Evolutionary conservation across 2,113 vertebrate species (phyloP), one percentile per base, ranked within the genome.

Genomic region (Cyprinodon variegatus): DNA sequence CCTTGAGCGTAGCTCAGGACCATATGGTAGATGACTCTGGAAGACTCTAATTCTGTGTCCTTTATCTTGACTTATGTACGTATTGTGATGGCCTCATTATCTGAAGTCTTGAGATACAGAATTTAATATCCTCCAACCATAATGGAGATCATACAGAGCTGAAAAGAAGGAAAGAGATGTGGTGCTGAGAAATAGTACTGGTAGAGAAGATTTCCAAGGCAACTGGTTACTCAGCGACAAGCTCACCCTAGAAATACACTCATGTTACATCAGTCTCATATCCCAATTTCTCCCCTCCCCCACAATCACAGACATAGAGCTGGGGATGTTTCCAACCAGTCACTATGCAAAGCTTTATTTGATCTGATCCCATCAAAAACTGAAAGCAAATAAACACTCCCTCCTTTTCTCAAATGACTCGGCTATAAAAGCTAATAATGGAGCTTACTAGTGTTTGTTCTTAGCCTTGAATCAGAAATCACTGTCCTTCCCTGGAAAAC

Each of bases 221-320:
- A 92, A 92, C 92, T 82, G 74, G 89, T 92, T 90, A 90, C 89
- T 93, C 91, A 89, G 90, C 79, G 81, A 91, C 92, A 88, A 90
- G 77, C 79, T 78, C 75, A 65, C 69, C 82, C 75, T 77, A 84
- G 83, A 85, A 81, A 83, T 82, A 77, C 70, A 74, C 77, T 89
- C 78, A 67, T 82, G 87, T 89, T 88, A 89, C 87, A 87, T 88
- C 83, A 89, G 73, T 86, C 37, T 86, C 73, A n/a, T 87, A 90
- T 86, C 83, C 87, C 62, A 71, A 64, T 61, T 4, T 36, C 63
- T 80, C 70, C 81, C 86, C 72, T 77, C 76, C 86, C 82, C 80
- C 73, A 61, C 61, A 66, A 48, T 29, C 63, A 68, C 45, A 83
- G 40, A 78, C n/a, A 9, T 11, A 77, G 73, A 59, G 76, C 75